These are phyloP conservation scores for Actinernus sp. DNA, from an alignment of 92 coral and sea anemone genomes.

Conservation along the genomic window DNA sequence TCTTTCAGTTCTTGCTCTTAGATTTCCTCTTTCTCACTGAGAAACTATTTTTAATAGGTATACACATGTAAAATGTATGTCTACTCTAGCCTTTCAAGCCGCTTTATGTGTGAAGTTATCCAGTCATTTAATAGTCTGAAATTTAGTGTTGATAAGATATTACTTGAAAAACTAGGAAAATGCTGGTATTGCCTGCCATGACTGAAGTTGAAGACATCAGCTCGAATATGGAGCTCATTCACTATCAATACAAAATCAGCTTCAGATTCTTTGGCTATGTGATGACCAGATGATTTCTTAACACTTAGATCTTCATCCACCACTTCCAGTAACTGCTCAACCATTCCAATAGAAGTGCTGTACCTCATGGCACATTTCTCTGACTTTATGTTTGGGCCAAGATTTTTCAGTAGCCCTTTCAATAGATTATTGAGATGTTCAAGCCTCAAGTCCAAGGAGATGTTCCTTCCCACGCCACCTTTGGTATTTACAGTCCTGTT, in stretches of 20 bases:
- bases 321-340: slow-evolving; percentile 47
- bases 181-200: slow-evolving; percentile 20
- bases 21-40: no score
- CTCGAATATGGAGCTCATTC: slow-evolving; percentile 52
- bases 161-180: slow-evolving; percentile 18
- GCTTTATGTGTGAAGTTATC: slow-evolving; percentile 29
- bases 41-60: no score
- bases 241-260: slow-evolving; percentile 58
- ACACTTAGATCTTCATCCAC: slow-evolving; percentile 47
- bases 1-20: no score
- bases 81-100: not conserved
- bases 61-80: no score
- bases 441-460: slow-evolving; percentile 60
- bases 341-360: slow-evolving; percentile 42
- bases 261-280: slow-evolving; percentile 28
- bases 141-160: slow-evolving; percentile 6
- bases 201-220: slow-evolving; percentile 44
- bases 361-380: slow-evolving; percentile 43
- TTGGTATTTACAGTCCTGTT: slow-evolving; percentile 75
- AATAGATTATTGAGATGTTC: slow-evolving; percentile 48
- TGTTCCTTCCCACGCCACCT: slow-evolving; percentile 67
- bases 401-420: slow-evolving; percentile 54
- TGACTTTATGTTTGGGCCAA: slow-evolving; percentile 51
- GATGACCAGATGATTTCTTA: slow-evolving; percentile 57
- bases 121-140: slow-evolving; percentile 44